phyloP scores from a whole-genome alignment of 1,140 invertebrate species.

The Heterodera carotae region DNA sequence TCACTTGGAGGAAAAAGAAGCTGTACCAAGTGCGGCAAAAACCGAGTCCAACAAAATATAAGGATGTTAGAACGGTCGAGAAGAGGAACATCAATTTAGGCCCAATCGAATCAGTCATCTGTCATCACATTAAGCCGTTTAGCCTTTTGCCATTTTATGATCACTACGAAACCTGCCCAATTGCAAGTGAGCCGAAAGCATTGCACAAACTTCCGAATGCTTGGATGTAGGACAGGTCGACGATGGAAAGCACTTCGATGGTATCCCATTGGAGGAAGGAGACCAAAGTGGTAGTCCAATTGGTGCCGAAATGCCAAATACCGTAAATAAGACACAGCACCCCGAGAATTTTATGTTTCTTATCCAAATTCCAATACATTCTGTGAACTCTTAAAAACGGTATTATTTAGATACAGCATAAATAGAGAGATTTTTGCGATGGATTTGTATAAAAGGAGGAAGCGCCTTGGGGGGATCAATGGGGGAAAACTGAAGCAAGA shows the following conservation, averaged over 20 bases:
- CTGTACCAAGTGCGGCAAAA: slow-evolving; percentile 55
- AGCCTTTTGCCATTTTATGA: neutral
- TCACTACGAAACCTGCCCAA: slow-evolving; percentile 51
- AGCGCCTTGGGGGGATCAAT: neutral
- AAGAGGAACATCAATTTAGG: slow-evolving; percentile 63
- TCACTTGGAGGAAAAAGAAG: slow-evolving; percentile 62
- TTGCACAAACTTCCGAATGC: slow-evolving; percentile 62
- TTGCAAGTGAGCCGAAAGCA: slow-evolving; percentile 58
- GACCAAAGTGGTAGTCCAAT: slow-evolving; percentile 65
- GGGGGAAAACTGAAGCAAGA: neutral
- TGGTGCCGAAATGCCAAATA: slow-evolving; percentile 64
- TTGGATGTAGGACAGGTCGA: slow-evolving; percentile 65
- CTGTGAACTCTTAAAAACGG: too few relatives aligned
- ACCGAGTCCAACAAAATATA: slow-evolving; percentile 61
- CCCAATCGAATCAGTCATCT: slow-evolving; percentile 60
- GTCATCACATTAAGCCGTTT: slow-evolving; percentile 14
- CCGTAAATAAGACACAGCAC: slow-evolving; percentile 63
- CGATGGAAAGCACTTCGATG: slow-evolving; percentile 59
- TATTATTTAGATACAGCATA: too few relatives aligned
- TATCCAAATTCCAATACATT: slow-evolving; percentile 41
- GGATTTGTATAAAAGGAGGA: neutral
- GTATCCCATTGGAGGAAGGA: slow-evolving; percentile 65
- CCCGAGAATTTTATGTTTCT: slow-evolving; percentile 57
- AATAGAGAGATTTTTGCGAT: neutral
- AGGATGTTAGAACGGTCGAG: slow-evolving; percentile 60